phyloP scores from a whole-genome alignment of 2,113 vertebrate genomes.

The Microcebus tavaratra region DNA sequence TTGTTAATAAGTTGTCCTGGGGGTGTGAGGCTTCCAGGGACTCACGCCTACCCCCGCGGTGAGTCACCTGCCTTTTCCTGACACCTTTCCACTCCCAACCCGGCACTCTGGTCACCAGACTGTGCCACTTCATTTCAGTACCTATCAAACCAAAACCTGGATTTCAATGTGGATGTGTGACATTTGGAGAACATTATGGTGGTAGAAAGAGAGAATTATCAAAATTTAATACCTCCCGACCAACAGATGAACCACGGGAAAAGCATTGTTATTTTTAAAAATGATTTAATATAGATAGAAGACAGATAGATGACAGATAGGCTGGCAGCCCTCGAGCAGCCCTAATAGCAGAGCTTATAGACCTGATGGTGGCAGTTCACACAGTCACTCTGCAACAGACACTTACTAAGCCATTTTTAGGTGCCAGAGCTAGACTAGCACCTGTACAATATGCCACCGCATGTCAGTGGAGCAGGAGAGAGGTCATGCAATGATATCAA shows the following conservation, averaged over 20 bases:
- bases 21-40: no score
- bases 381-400: no score
- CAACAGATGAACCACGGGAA: not conserved
- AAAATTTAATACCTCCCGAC: not conserved
- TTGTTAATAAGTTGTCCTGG: fast-evolving
- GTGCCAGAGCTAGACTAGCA: no score
- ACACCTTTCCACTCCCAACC: not conserved
- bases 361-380: no score
- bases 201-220: not conserved
- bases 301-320: not conserved
- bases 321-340: no score
- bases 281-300: not conserved
- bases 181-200: not conserved
- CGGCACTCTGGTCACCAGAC: fast-evolving
- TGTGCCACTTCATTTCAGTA: no score
- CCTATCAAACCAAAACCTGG: not conserved
- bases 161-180: not conserved
- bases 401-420: fast-evolving
- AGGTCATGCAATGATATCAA: not conserved
- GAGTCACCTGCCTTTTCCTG: not conserved
- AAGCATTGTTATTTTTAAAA: not conserved
- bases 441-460: fast-evolving
- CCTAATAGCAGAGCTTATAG: not conserved
- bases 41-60: no score
- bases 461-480: not conserved